Percentiles rank a stretch among this genome's conserved stretches.
These are phyloP conservation scores for Tanytarsus gracilentus DNA, from an alignment of 2,888 invertebrate species.

Conservation along the genomic window DNA sequence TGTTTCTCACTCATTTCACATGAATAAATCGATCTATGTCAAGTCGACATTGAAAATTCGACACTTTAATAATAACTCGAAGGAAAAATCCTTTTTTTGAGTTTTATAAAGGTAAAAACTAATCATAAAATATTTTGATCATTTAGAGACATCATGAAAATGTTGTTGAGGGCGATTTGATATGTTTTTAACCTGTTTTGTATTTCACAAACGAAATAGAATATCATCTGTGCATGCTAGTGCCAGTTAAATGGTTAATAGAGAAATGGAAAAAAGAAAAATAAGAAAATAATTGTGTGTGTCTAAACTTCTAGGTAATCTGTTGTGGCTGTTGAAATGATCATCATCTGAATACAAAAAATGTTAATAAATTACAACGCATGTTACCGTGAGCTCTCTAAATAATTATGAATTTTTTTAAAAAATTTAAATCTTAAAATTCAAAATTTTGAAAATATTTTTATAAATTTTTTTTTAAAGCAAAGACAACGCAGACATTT, in stretches of 20 bases:
- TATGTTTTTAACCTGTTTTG: slow-evolving; percentile 23
- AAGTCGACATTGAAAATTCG: slow-evolving; percentile 11
- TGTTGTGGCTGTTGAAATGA: slow-evolving; percentile 26
- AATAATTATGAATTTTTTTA: no score
- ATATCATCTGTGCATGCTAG: not conserved
- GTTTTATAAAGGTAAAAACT: slow-evolving; percentile 4
- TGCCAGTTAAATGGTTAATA: slow-evolving; percentile 4
- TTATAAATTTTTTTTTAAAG: no score
- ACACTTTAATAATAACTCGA: slow-evolving; percentile 16
- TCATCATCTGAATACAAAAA: slow-evolving; percentile 11
- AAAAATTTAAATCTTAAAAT: no score
- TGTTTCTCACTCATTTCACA: slow-evolving; percentile 25
- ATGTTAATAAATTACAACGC: slow-evolving; percentile 7
- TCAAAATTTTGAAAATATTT: no score
- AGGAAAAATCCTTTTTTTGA: slow-evolving; percentile 1
- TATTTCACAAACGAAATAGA: slow-evolving; percentile 3
- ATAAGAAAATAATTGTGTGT: slow-evolving; percentile 14
- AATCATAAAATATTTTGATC: slow-evolving; percentile 25
- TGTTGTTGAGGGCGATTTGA: slow-evolving; percentile 6
- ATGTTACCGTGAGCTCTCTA: no score
- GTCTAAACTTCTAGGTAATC: slow-evolving; percentile 18
- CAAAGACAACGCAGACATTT: no score
- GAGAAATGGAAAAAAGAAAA: not conserved
- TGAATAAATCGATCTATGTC: slow-evolving; percentile 27
- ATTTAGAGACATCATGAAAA: slow-evolving; percentile 1